Evolutionary conservation across 2,888 invertebrate species (phyloP), one percentile per base, ranked within the genome.

Genomic region (Branchipolynoe longqiensis): DNA sequence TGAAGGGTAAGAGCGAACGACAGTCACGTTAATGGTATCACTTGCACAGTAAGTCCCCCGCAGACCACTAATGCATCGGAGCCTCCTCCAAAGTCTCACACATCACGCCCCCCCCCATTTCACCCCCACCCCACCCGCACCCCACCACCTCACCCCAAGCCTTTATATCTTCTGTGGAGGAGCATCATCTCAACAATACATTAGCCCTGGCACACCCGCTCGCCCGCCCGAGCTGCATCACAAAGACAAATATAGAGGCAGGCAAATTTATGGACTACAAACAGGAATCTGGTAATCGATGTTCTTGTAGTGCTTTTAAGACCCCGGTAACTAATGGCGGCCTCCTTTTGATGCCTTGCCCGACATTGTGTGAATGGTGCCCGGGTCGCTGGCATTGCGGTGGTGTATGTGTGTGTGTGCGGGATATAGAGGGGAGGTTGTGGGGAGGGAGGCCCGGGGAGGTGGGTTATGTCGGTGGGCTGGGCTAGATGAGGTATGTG

Each of bases 1-100:
- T 88, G 85, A n/a, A 40, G 73, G 22, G 36, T 69, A n/a, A 83
- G 41, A 41, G 78, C 41, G 82, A 83, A 73, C 22, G 38, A 69
- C 36, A 69, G 22, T 6, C 62, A 69, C 14, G 38, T 38, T 69
- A 69, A 69, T 69, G 69, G 69, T 36, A 33, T 18, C 36, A 8
- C 69, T 69, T 22, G 25, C 69, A 36, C n/a, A 8, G 8, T 18
- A 48, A 48, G 8, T 48, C 48, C 18, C 18, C 18, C 48, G 18
- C 48, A 48, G 18, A 12, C 48, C 48, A 48, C 48, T n/a, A n/a
- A n/a, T n/a, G n/a, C n/a, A n/a, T n/a, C n/a, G n/a, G n/a, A n/a
- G 62, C 31, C 28, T 62, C 18, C 31, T 31, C 25, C 62, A 31
- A 62, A 28, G 31, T n/a, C 31, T 18, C 28, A 4, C 2, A 14